phyloP scores from a whole-genome alignment of 2,888 invertebrate species.

The Nudaria mundana region DNA sequence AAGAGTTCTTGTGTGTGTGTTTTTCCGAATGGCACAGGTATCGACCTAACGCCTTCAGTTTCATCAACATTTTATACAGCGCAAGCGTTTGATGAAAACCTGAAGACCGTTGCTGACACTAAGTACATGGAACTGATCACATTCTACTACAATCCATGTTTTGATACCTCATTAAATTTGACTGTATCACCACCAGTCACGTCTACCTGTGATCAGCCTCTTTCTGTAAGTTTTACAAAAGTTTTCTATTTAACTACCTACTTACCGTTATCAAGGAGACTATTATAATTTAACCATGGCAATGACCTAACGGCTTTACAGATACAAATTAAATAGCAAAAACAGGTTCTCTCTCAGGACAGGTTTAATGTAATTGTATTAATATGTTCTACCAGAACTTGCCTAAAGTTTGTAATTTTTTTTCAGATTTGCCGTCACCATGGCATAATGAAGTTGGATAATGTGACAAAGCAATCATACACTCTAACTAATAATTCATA shows the following conservation, averaged over 20 bases:
- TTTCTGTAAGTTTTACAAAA: constrained; percentile 49
- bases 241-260: no score
- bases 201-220: constrained; percentile 42
- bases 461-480: constrained; percentile 23
- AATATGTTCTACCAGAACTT: no score
- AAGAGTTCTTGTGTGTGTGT: constrained; percentile 65
- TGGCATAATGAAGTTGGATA: constrained; percentile 29
- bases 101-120: background rate
- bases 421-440: constrained; percentile 56
- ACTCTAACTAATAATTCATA: constrained; percentile 38
- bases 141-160: constrained; percentile 70
- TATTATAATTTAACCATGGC: no score
- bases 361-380: no score
- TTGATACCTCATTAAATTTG: constrained; percentile 42
- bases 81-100: constrained; percentile 28
- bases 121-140: constrained; percentile 43
- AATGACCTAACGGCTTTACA: no score
- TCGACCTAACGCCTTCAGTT: constrained; percentile 59
- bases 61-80: constrained; percentile 50
- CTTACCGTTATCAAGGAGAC: no score
- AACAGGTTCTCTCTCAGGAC: background rate
- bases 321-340: background rate
- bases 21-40: constrained; percentile 73
- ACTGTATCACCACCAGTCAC: constrained; percentile 27
- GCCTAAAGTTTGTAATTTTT: no score